Evolutionary conservation across 2,888 invertebrate genomes (phyloP).

Genomic region (Oligia fasciuncula): DNA sequence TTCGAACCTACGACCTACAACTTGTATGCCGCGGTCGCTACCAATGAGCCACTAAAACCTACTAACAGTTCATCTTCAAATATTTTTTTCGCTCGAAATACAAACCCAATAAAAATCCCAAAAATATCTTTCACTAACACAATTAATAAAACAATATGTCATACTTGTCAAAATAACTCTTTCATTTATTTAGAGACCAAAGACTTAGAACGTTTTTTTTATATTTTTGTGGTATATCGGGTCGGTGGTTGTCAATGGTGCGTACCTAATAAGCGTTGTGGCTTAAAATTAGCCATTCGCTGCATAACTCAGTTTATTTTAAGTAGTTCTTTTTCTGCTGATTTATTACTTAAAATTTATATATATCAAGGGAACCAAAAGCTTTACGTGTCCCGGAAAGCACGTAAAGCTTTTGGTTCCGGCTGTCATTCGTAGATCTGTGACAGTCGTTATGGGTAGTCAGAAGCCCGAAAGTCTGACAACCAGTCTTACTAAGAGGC

Average conservation of each 20-base stretch:
- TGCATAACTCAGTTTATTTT: slow-evolving; percentile 24
- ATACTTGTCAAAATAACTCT: slow-evolving; percentile 53
- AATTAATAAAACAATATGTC: slow-evolving; percentile 45
- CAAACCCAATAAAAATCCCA: neutral
- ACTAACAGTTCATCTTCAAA: neutral
- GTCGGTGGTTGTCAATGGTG: slow-evolving; percentile 56
- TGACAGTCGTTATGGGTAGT: neutral
- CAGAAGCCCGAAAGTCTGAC: neutral
- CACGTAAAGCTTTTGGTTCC: neutral
- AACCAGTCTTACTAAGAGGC: neutral
- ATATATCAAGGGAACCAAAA: neutral
- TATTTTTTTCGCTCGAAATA: no score
- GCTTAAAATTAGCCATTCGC: slow-evolving; percentile 47
- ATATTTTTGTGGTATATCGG: slow-evolving; percentile 36
- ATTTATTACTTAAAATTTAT: slow-evolving; percentile 26
- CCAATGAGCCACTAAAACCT: no score
- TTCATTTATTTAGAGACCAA: slow-evolving; percentile 36
- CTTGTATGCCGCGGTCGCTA: no score
- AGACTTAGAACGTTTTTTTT: slow-evolving; percentile 23
- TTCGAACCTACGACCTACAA: no score
- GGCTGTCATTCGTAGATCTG: neutral
- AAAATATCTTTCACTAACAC: slow-evolving; percentile 6
- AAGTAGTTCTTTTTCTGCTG: slow-evolving; percentile 11
- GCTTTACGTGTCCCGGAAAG: neutral
- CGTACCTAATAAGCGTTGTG: slow-evolving; percentile 58